Evolutionary conservation across 2,888 invertebrate genomes (phyloP).

Genomic region (Troilus luridus): DNA sequence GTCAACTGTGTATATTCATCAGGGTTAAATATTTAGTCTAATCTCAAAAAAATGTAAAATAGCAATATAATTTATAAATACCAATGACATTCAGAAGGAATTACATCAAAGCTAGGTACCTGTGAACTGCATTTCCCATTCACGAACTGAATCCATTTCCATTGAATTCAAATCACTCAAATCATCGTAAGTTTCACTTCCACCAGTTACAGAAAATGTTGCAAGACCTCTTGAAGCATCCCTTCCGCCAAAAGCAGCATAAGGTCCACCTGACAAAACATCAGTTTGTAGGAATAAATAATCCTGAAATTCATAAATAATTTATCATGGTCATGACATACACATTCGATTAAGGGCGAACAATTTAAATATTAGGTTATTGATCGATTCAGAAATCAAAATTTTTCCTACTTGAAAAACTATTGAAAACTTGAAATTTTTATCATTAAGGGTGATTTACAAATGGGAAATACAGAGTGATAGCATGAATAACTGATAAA

Average conservation of each 20-base stretch:
- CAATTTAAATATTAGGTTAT: not conserved
- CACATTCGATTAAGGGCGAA: not conserved
- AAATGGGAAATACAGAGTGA: not conserved
- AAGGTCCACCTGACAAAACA: slow-evolving; percentile 85
- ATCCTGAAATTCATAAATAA: slow-evolving; percentile 27
- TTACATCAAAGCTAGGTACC: slow-evolving; percentile 72
- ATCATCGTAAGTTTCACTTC: slow-evolving; percentile 93
- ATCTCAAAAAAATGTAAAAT: not conserved
- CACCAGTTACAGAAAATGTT: slow-evolving; percentile 88
- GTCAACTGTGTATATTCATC: no score
- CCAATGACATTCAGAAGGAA: not conserved
- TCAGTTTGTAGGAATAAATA: slow-evolving; percentile 52
- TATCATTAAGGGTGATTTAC: not conserved
- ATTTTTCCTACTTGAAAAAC: not conserved
- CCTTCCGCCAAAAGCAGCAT: slow-evolving; percentile 93
- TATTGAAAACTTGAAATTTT: not conserved
- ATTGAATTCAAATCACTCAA: slow-evolving; percentile 91
- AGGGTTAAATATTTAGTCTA: not conserved
- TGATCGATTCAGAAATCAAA: not conserved
- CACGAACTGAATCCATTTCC: slow-evolving; percentile 95
- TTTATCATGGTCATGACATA: slow-evolving; percentile 36
- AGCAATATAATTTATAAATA: not conserved
- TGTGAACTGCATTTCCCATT: slow-evolving; percentile 98
- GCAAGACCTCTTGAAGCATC: slow-evolving; percentile 96
- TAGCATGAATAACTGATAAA: not conserved